phyloP scores from a whole-genome alignment of 1,140 invertebrate genomes.

The Oscheius sp. region DNA sequence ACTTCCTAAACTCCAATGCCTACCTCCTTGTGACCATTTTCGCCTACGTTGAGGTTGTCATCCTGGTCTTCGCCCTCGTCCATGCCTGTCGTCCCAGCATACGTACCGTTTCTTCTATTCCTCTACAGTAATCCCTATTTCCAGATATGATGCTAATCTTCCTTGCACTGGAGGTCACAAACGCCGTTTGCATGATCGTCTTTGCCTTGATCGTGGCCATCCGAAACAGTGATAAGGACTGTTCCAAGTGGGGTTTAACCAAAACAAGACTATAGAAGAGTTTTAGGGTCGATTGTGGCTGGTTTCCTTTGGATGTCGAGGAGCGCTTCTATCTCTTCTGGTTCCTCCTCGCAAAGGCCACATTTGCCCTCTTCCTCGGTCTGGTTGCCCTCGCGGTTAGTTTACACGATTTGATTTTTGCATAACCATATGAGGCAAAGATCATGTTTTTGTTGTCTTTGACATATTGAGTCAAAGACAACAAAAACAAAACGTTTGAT shows the following conservation, averaged over 20 bases:
- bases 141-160: not conserved
- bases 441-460: too few relatives aligned
- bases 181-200: not conserved
- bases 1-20: not conserved
- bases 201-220: not conserved
- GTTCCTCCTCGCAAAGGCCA: not conserved
- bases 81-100: not conserved
- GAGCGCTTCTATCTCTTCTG: conserved; percentile 4
- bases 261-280: too few relatives aligned
- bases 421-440: too few relatives aligned
- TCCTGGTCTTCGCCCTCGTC: not conserved
- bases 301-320: not conserved
- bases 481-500: conserved; percentile 19
- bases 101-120: not conserved
- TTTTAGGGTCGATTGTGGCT: not conserved
- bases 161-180: not conserved
- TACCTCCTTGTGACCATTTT: not conserved
- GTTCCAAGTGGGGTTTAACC: not conserved
- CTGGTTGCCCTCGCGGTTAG: not conserved
- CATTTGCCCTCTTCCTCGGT: not conserved
- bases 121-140: not conserved
- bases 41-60: not conserved
- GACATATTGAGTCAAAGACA: too few relatives aligned
- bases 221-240: not conserved
- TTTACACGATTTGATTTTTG: too few relatives aligned